Evolutionary conservation across 2,113 vertebrate species (phyloP), one percentile per base, ranked within the genome.

Genomic region (Fulica atra): DNA sequence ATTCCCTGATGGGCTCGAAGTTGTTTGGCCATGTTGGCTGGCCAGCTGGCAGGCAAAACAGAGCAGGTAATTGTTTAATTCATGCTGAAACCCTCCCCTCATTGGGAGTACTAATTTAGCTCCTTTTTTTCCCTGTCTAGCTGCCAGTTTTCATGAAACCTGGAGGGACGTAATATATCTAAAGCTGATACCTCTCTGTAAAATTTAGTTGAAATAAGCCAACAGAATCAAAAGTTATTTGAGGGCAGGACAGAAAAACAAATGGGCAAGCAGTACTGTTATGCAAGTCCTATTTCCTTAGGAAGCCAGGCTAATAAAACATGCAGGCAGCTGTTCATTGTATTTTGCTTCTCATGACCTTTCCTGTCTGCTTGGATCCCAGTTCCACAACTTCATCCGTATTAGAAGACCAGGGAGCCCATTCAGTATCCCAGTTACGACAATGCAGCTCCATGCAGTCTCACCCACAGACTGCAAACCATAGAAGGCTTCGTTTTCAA

Each of bases 21-120:
- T 74, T 57, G 42, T 83, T 91, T 84, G 73, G 66, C 77, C 42
- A 31, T 36, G 77, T 71, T 84, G 56, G 42, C 51, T 84, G n/a
- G 83, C 91, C 89, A 96, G 95, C 70, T 96, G 95, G 94, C 91
- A 93, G 60, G 79, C 13, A 89, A 95, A 96, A 95, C 35, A 88
- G 69, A 91, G 61, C 69, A 89, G 73, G 81, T 95, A 96, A 95
- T 95, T 93, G 85, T 93, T 93, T 97, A 91, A 86, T 89, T 92
- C 69, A 48, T 19, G 1, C 35, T 56, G 89, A 94, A 97, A 92
- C 61, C 51, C 57, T 91, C 69, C 72, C 29, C 26, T 95, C 65
- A 44, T 56, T 81, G 68, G 14, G 18, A 91, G 65, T 74, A 86
- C 53, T 86, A 78, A 86, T 86, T 93, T 84, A 95, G 80, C 33